Conservation (phyloP, 2,797 vertebrate genomes). For the Aythya fuligula region DNA sequence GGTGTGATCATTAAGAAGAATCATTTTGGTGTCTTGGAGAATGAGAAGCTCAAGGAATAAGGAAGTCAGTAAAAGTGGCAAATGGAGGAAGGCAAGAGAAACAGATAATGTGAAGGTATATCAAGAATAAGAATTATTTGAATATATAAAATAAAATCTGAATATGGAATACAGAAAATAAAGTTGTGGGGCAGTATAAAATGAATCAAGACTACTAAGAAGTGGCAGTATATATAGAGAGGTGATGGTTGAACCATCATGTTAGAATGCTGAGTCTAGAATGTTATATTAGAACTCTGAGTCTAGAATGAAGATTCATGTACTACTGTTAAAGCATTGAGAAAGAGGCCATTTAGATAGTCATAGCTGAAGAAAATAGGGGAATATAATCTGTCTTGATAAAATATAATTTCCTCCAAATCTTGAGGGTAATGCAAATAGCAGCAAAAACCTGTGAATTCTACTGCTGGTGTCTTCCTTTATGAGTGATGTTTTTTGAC, state of each 20-base stretch:
- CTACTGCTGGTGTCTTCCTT: neutral
- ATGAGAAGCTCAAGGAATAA: neutral
- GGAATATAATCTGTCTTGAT: neutral
- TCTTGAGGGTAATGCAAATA: neutral
- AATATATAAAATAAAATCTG: neutral
- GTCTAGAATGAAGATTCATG: neutral
- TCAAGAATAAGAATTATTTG: neutral
- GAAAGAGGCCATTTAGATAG: neutral
- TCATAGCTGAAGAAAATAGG: neutral
- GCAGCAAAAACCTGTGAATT: neutral
- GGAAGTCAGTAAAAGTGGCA: neutral
- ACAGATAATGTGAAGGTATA: neutral
- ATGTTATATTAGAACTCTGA: neutral
- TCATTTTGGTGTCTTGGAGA: too few relatives aligned
- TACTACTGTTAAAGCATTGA: neutral
- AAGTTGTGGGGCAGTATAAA: neutral
- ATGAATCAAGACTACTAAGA: neutral
- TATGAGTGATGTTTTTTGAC: neutral
- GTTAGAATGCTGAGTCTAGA: neutral
- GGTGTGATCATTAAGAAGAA: too few relatives aligned
- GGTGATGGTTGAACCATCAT: neutral
- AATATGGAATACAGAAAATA: neutral
- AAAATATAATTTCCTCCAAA: neutral
- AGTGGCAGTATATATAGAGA: rapidly evolving
- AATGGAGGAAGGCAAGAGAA: neutral